phyloP scores from a whole-genome alignment of 2,113 vertebrate genomes.

The Dermatemys mawii region DNA sequence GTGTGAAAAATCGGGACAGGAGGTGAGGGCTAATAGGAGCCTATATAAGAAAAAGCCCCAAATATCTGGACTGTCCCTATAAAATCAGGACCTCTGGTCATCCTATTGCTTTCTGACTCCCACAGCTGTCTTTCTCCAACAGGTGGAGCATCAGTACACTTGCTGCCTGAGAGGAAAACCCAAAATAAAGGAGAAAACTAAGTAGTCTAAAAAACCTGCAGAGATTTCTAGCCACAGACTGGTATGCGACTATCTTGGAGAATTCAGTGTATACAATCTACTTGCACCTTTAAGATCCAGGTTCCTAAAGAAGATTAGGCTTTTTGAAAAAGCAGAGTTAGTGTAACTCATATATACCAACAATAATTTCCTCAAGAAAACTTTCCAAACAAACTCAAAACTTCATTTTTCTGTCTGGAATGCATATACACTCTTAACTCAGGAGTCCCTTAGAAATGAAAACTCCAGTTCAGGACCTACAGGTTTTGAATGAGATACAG shows the following conservation, averaged over 20 bases:
- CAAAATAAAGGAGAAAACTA: not conserved
- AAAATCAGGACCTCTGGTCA: too few species aligned
- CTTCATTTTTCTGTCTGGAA: not conserved
- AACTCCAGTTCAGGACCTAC: not conserved
- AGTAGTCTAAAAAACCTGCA: not conserved
- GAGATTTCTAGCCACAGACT: not conserved
- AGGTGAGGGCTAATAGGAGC: too few species aligned
- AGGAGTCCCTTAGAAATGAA: not conserved
- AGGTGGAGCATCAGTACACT: not conserved
- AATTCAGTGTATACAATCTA: not conserved
- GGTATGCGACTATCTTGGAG: not conserved
- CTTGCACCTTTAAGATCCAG: rapidly evolving
- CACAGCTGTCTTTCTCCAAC: not conserved
- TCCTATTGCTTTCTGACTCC: too few species aligned
- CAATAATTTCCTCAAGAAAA: not conserved
- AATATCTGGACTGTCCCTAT: too few species aligned
- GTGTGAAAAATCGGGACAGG: too few species aligned
- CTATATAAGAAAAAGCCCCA: too few species aligned
- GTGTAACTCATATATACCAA: not conserved
- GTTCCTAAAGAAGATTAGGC: not conserved
- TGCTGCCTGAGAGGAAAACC: not conserved
- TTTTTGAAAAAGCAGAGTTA: not conserved
- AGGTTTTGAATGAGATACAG: not conserved
- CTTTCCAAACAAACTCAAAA: not conserved
- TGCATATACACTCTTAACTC: not conserved